Evolutionary conservation across 2,797 vertebrate species (phyloP).

Genomic region (Spea hammondii): DNA sequence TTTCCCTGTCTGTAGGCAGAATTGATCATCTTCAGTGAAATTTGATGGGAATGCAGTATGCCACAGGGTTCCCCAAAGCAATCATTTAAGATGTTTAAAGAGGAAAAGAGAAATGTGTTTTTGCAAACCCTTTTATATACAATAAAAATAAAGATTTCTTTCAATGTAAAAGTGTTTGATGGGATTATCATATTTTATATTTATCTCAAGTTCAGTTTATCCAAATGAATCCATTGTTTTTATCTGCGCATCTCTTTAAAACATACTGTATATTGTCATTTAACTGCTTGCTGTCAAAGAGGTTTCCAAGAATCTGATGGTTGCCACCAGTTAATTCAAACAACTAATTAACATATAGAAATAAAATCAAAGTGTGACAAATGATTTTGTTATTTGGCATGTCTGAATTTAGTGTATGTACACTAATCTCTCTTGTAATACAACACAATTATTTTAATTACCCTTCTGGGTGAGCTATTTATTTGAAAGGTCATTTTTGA

Average conservation of each 20-base stretch:
- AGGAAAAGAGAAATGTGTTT: constrained; percentile 37
- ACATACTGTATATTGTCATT: background rate
- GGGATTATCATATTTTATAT: constrained; percentile 12
- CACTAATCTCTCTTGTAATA: constrained; percentile 3
- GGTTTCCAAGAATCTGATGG: background rate
- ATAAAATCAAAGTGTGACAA: background rate
- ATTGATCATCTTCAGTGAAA: constrained; percentile 46
- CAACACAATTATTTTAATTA: constrained; percentile 17
- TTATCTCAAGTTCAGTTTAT: background rate
- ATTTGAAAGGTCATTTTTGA: constrained; percentile 12
- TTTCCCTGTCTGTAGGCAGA: constrained; percentile 47
- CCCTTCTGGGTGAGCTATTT: background rate
- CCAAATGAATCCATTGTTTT: background rate
- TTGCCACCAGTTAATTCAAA: background rate
- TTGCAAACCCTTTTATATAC: constrained; percentile 37
- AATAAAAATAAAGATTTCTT: constrained; percentile 14
- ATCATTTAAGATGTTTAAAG: constrained; percentile 47
- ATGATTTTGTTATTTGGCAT: background rate
- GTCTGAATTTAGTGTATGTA: background rate
- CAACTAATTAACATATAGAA: background rate
- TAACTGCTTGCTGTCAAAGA: background rate
- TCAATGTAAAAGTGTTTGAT: constrained; percentile 17
- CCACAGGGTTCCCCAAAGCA: constrained; percentile 46
- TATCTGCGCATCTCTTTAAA: background rate
- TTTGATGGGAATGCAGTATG: constrained; percentile 44